Evolutionary conservation across 2,888 invertebrate genomes (phyloP).

Genomic region (Lutraria lutraria): DNA sequence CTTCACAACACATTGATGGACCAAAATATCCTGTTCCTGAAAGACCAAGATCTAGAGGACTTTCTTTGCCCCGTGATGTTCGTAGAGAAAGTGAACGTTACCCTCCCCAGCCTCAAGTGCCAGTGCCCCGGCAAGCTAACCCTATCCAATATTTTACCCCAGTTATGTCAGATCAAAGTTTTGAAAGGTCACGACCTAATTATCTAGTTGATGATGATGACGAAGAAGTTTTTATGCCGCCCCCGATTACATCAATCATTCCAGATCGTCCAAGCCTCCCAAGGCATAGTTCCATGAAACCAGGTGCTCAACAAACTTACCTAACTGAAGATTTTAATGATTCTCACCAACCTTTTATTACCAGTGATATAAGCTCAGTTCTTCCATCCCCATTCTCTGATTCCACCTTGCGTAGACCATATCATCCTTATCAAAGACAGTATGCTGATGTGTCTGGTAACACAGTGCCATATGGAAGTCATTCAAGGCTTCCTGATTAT

Average conservation of each 20-base stretch:
- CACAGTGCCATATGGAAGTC: constrained; percentile 61
- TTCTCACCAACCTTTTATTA: constrained; percentile 69
- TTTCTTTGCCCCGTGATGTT: constrained; percentile 53
- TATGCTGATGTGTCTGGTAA: constrained; percentile 54
- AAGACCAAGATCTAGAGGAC: constrained; percentile 54
- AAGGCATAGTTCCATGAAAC: constrained; percentile 83
- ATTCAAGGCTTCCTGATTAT: constrained; percentile 40
- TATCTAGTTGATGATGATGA: constrained; percentile 72
- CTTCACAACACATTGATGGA: constrained; percentile 47
- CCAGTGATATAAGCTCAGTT: constrained; percentile 82
- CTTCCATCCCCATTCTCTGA: constrained; percentile 75
- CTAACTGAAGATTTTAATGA: constrained; percentile 72
- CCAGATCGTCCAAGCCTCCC: constrained; percentile 75
- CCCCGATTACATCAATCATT: constrained; percentile 65
- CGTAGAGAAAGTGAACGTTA: constrained; percentile 52
- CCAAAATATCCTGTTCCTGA: constrained; percentile 58
- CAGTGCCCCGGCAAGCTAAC: constrained; percentile 46
- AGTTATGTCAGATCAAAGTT: constrained; percentile 52
- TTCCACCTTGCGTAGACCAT: constrained; percentile 47
- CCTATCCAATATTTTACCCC: constrained; percentile 38
- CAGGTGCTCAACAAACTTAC: constrained; percentile 77
- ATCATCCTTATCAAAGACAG: constrained; percentile 63
- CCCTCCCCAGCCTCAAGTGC: constrained; percentile 44
- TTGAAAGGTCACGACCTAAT: constrained; percentile 64
- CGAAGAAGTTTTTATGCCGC: constrained; percentile 78